Evolutionary conservation across 2,113 vertebrate genomes (phyloP), one percentile per base, ranked within the genome.

Genomic region (Rhodinocichla rosea): DNA sequence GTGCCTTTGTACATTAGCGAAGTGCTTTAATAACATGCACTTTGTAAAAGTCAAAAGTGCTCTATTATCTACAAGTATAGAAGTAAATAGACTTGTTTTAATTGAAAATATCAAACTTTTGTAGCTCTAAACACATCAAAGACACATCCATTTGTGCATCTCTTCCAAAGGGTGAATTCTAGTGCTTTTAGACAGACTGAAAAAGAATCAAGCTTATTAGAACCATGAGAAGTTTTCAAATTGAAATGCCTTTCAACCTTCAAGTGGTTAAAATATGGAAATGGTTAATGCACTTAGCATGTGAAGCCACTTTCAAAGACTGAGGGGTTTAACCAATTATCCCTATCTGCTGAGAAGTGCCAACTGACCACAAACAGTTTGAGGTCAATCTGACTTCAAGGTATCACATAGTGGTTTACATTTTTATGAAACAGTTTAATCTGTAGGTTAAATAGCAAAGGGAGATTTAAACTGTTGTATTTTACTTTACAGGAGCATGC

Each of bases 51-150:
- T 95, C 89, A 96, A 95, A 95, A 96, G 92, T 97, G 94, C 89
- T 95, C 91, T 95, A 79, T 96, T 88, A 95, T 67, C 77, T 23
- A 1, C 82, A 96, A 95, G 94, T 95, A 73, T 73, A 70, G 92
- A 97, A 95, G 94, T 92, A 98, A 97, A 97, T 71, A 95, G 87
- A 92, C 94, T 96, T 97, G 96, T 92, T 95, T 95, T 95, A 97
- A 96, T 93, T 95, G 95, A 96, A 96, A 95, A 97, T 94, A 97
- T 96, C 90, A 92, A 97, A 97, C 91, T 97, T 97, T 78, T 84
- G 92, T 83, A 83, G 57, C 92, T 97, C 95, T 95, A 94, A 97
- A 94, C 84, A 96, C 95, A 96, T 96, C 82, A 96, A 97, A 97
- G 97, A 95, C 49, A 64, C 82, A 93, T 94, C 89, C 93, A 95